phyloP scores from a whole-genome alignment of 2,797 vertebrate genomes.

The Cygnus olor region DNA sequence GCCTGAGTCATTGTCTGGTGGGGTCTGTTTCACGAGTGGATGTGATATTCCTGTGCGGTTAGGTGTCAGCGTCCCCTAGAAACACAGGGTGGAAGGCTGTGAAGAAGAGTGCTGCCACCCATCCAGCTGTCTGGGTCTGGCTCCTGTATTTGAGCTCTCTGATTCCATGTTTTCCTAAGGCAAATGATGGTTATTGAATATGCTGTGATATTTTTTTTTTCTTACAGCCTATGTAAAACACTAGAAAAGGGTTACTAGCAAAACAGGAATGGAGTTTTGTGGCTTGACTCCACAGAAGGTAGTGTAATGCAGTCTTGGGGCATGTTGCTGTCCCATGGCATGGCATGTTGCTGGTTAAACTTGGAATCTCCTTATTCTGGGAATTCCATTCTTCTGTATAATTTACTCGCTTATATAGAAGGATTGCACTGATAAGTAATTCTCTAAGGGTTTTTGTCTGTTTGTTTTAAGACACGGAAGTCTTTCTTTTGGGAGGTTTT shows the following conservation, averaged over 20 bases:
- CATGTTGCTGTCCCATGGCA: background rate
- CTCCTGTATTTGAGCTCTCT: background rate
- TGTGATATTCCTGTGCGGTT: background rate
- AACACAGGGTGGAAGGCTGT: background rate
- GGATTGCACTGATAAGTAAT: background rate
- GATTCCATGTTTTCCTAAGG: background rate
- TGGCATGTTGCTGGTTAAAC: background rate
- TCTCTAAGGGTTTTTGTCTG: background rate
- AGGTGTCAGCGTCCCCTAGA: background rate
- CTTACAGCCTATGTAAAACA: background rate
- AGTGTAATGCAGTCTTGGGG: background rate
- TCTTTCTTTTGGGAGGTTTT: background rate
- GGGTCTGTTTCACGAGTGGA: background rate
- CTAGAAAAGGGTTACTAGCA: background rate
- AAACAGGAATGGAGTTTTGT: background rate
- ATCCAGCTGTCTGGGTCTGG: background rate
- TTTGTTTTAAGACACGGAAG: background rate
- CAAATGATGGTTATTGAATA: background rate
- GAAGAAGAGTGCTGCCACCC: background rate
- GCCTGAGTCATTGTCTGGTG: background rate
- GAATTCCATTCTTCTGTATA: background rate
- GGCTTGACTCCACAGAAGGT: background rate
- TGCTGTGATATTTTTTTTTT: background rate
- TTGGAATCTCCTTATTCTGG: background rate
- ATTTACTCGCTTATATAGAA: background rate